Evolutionary conservation across 2,888 invertebrate genomes (phyloP), one percentile per base, ranked within the genome.

Genomic region (Campoplex capitator): DNA sequence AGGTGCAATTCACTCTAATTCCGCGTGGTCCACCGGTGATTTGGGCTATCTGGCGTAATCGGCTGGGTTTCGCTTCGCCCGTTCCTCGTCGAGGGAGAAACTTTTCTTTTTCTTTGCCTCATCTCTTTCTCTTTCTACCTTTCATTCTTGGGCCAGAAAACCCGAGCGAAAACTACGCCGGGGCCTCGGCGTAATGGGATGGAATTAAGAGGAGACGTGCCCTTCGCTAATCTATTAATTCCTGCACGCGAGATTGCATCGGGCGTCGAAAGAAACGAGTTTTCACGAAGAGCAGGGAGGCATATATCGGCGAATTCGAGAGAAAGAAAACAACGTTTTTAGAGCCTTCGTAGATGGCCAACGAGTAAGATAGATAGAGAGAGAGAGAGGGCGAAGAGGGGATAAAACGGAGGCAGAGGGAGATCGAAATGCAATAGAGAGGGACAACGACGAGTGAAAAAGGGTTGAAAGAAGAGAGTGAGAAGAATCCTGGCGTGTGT

Each of bases 211-310:
- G 92, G 91, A 93, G 92, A 93, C 93, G 93, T 93, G 93, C 92
- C 90, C 91, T 92, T 92, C 92, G 92, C 93, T 93, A 93, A 93
- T 93, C 93, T 93, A 93, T 93, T 93, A 93, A 93, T 93, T 93
- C 92, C 90, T 92, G 91, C 91, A 90, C 90, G 90, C 90, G 89
- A 92, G 91, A 91, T 91, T 91, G 90, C 91, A 90, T 89, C 90
- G 91, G 91, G 91, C 93, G 92, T 92, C 90, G 92, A 90, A 89
- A 90, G 91, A 90, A 92, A 92, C 91, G 90, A 91, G 92, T 93
- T 93, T 92, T 91, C 90, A 88, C 88, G 86, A 88, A 83, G 86
- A 84, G n/a, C n/a, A n/a, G 71, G 73, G 67, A 74, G 81, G 67
- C 38, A 56, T 42, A 67, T 42, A 81, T 81, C 62, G 70, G 70